These are phyloP conservation scores for Hypocryptadius cinnamomeus DNA, from an alignment of 2,113 vertebrate genomes.

Conservation along the genomic window DNA sequence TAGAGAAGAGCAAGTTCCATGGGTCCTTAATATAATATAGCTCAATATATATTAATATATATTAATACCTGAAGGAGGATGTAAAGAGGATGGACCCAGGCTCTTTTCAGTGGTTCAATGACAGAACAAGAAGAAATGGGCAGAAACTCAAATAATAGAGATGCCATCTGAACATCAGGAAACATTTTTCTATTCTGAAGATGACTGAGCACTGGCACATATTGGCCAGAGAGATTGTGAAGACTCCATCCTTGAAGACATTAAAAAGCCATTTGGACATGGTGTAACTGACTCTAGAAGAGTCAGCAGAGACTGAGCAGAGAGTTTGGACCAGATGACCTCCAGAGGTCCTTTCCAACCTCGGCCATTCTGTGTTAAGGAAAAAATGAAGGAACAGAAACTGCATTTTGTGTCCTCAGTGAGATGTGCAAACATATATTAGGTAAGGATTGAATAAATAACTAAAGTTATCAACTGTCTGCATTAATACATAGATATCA, in stretches of 20 bases:
- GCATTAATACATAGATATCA: neutral
- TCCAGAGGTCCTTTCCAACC: neutral
- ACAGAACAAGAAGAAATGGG: neutral
- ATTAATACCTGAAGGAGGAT: neutral
- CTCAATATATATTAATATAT: neutral
- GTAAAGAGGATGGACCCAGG: neutral
- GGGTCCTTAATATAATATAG: neutral
- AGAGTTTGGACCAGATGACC: no score
- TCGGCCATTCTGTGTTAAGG: neutral
- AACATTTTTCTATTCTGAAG: neutral
- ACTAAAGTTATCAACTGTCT: neutral
- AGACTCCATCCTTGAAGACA: neutral
- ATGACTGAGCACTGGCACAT: neutral
- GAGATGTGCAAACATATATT: neutral
- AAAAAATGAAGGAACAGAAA: neutral
- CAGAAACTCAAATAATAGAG: neutral
- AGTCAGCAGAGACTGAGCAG: neutral
- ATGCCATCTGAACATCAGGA: neutral
- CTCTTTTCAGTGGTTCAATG: neutral
- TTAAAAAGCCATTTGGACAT: neutral
- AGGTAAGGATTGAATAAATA: neutral
- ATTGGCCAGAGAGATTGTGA: neutral
- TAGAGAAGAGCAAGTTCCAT: neutral
- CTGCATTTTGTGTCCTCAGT: neutral
- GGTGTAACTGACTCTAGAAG: neutral